A percentile compares a stretch with the other conserved stretches of the same genome.
phyloP scores from a whole-genome alignment of 2,888 invertebrate genomes.

The Deilephila porcellus region DNA sequence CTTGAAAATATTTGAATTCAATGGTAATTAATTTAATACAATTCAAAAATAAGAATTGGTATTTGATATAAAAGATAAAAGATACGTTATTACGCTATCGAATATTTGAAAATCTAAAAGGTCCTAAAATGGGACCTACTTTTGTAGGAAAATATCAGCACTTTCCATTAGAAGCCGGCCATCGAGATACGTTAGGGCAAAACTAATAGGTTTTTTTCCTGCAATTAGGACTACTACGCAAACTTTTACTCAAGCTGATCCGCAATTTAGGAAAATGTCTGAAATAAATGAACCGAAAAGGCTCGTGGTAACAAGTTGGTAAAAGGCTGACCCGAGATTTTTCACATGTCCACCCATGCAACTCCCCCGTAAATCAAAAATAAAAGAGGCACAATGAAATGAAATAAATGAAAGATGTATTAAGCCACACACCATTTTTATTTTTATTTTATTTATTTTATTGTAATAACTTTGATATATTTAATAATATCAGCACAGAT shows the following conservation, averaged over 20 bases:
- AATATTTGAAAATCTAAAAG: not conserved
- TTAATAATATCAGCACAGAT: too few species aligned
- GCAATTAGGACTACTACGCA: conserved; percentile 14
- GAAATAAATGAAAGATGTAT: too few species aligned
- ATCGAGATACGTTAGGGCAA: conserved; percentile 15
- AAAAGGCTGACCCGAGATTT: not conserved
- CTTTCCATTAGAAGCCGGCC: not conserved
- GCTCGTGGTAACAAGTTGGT: not conserved
- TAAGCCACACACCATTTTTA: too few species aligned
- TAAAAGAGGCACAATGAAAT: too few species aligned
- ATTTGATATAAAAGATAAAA: not conserved
- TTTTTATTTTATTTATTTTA: too few species aligned
- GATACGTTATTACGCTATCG: not conserved
- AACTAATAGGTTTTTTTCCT: conserved; percentile 19
- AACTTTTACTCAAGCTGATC: not conserved
- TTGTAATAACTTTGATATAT: too few species aligned
- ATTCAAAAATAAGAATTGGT: too few species aligned
- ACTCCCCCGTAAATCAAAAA: too few species aligned
- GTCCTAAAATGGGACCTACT: not conserved
- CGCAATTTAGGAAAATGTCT: conserved; percentile 18
- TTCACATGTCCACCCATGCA: too few species aligned
- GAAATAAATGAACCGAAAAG: conserved; percentile 7
- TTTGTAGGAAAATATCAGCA: not conserved
- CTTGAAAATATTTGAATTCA: too few species aligned
- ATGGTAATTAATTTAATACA: too few species aligned